Percentiles rank a stretch among this genome's conserved stretches.
Conservation (phyloP, 2,797 vertebrate genomes). For the Dromococcyx pavoninus region DNA sequence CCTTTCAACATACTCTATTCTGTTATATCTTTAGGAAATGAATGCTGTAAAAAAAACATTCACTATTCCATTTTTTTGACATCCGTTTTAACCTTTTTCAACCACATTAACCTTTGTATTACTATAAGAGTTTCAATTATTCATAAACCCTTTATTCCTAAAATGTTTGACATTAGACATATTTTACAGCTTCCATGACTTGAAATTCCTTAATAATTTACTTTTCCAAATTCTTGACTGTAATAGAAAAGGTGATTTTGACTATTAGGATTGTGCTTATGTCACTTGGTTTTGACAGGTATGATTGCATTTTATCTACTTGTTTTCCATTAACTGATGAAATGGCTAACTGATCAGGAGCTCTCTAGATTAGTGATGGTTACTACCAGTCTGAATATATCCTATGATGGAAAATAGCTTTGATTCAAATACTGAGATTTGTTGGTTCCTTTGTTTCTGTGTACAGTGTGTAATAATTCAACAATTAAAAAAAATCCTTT, state of each 20-base stretch:
- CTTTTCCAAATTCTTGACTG: background rate
- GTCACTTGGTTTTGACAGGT: background rate
- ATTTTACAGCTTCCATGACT: background rate
- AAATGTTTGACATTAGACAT: background rate
- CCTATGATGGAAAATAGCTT: background rate
- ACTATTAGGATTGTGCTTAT: background rate
- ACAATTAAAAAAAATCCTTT: background rate
- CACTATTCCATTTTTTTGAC: constrained; percentile 17
- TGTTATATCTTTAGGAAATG: constrained; percentile 4
- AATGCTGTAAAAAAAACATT: background rate
- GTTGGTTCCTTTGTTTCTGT: background rate
- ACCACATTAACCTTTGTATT: constrained; percentile 32
- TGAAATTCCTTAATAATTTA: background rate
- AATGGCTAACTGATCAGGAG: background rate
- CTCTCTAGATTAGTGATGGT: background rate
- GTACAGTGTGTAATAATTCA: background rate
- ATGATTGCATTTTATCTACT: background rate
- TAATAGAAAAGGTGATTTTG: background rate
- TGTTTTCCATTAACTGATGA: background rate
- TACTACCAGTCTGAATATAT: background rate
- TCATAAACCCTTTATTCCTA: background rate
- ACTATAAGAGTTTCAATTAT: background rate
- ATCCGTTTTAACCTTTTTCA: constrained; percentile 34
- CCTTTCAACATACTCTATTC: background rate
- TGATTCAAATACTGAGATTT: background rate